Evolutionary conservation across 2,888 invertebrate species (phyloP).

Genomic region (Sinohyriopsis cumingii): DNA sequence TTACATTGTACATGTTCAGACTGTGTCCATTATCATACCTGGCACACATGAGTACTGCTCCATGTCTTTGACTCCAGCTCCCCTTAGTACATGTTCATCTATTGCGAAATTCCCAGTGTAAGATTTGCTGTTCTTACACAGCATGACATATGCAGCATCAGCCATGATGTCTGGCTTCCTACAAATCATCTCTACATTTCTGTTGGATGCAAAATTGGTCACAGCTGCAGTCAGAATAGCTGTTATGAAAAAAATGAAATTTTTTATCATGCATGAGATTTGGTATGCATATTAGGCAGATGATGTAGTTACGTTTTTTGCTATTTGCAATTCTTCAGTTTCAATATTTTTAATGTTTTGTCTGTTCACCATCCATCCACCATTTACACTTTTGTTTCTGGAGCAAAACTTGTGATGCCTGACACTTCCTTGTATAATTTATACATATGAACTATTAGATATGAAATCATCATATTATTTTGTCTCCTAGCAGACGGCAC

Average conservation of each 20-base stretch:
- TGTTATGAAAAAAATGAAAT: conserved; percentile 59
- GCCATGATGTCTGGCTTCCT: conserved; percentile 88
- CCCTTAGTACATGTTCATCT: conserved; percentile 88
- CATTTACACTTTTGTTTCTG: too few species aligned
- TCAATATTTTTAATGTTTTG: too few species aligned
- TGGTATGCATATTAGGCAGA: too few species aligned
- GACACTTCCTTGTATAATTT: too few species aligned
- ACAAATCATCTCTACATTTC: conserved; percentile 76
- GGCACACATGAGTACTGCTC: conserved; percentile 77
- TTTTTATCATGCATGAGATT: too few species aligned
- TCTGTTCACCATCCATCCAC: too few species aligned
- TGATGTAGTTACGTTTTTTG: too few species aligned
- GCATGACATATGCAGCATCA: conserved; percentile 89
- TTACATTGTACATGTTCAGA: not conserved
- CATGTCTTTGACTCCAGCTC: conserved; percentile 88
- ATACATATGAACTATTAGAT: too few species aligned
- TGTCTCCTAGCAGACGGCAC: too few species aligned
- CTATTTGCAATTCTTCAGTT: too few species aligned
- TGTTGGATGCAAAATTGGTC: conserved; percentile 75
- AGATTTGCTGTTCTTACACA: conserved; percentile 83
- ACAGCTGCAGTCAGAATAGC: conserved; percentile 93
- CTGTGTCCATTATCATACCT: conserved; percentile 72
- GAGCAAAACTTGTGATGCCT: too few species aligned
- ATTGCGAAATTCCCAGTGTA: conserved; percentile 91
- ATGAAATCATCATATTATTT: too few species aligned